Conservation (phyloP, 2,113 vertebrate species). For the Ictalurus furcatus region DNA sequence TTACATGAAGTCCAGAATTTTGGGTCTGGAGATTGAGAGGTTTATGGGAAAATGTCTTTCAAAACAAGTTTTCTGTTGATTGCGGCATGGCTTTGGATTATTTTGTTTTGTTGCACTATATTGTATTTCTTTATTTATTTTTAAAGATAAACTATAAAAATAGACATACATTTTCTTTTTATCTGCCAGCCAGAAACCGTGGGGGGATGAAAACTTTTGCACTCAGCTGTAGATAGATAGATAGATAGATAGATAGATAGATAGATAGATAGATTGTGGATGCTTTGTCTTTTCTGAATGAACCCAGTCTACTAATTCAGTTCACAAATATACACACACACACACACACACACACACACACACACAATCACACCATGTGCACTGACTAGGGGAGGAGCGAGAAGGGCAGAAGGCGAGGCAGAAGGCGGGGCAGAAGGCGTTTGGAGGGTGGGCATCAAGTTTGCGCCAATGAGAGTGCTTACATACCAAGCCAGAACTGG, state of each 20-base stretch:
- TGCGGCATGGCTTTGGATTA: too few species aligned
- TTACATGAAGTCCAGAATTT: neutral
- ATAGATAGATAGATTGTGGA: neutral
- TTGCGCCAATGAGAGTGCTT: neutral
- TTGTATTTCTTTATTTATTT: too few species aligned
- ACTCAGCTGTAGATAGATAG: neutral
- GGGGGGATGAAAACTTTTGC: too few species aligned
- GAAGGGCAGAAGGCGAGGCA: neutral
- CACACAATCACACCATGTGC: neutral
- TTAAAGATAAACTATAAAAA: neutral
- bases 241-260: constrained; percentile 6
- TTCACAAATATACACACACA: neutral
- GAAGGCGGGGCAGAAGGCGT: neutral
- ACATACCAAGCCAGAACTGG: neutral
- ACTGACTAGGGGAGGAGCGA: neutral
- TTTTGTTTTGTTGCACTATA: too few species aligned
- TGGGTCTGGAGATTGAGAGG: too few species aligned
- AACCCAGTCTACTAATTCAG: neutral
- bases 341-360: neutral
- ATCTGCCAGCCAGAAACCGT: too few species aligned
- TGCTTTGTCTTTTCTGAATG: neutral
- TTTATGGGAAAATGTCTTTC: neutral
- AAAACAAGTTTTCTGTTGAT: neutral
- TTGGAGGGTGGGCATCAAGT: neutral
- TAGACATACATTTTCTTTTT: neutral